Conservation (phyloP, 2,113 vertebrate genomes). For the Bubo blakistoni region DNA sequence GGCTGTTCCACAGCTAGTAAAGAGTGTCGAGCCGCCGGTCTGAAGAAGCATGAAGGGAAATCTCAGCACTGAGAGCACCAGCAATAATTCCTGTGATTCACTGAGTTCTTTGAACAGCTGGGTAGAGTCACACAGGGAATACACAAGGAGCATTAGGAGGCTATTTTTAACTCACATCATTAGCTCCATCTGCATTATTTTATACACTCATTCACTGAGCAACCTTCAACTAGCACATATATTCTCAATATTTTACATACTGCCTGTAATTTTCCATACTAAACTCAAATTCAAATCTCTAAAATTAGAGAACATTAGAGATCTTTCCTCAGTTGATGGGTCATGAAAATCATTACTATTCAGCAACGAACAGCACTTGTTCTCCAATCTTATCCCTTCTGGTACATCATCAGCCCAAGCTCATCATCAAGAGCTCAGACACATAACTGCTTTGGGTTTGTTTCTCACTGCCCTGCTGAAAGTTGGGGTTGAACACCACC, state of each 20-base stretch:
- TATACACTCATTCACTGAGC: background rate
- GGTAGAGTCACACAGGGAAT: background rate
- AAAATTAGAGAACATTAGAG: background rate
- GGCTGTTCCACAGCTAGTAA: background rate
- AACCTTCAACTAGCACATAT: background rate
- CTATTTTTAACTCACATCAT: slow-evolving; percentile 19
- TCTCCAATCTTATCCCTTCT: background rate
- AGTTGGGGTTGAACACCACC: background rate
- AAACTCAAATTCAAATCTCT: background rate
- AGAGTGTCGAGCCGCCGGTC: background rate
- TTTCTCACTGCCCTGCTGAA: background rate
- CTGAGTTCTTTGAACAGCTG: slow-evolving; percentile 9
- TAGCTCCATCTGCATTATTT: slow-evolving; percentile 36
- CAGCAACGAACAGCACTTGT: background rate
- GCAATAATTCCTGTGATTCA: background rate
- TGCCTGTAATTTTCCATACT: background rate
- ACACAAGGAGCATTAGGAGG: background rate
- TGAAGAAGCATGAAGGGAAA: background rate
- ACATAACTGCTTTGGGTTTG: background rate
- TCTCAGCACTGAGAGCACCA: background rate
- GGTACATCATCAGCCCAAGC: background rate
- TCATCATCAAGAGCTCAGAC: background rate
- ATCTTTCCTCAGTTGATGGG: background rate
- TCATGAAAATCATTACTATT: background rate
- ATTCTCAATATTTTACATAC: background rate